Percentiles rank a stretch among this genome's conserved stretches.
phyloP scores from a whole-genome alignment of 2,797 vertebrate species.

The Propithecus deckenii region DNA sequence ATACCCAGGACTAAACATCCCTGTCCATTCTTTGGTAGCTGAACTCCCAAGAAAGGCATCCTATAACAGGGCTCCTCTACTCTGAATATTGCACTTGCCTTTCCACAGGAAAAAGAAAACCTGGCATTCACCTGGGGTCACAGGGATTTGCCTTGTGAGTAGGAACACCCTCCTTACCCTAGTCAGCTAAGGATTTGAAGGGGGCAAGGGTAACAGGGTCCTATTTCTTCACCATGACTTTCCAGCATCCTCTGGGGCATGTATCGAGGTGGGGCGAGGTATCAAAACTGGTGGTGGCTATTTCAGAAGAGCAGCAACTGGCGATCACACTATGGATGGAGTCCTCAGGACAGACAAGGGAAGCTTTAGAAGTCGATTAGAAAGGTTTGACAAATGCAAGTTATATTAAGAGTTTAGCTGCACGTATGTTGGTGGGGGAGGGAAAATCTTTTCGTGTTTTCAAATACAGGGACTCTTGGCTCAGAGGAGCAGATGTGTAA shows the following conservation, averaged over 20 bases:
- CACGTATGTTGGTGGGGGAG: too few relatives aligned
- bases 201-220: accelerated
- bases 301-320: not conserved
- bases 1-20: accelerated
- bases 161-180: not conserved
- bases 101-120: not conserved
- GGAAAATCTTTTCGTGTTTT: not conserved
- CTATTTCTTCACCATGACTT: not conserved
- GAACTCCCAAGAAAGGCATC: not conserved
- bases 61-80: too few relatives aligned
- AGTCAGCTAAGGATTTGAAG: not conserved
- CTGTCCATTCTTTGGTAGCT: not conserved
- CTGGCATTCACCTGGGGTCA: not conserved
- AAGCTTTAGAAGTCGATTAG: not conserved
- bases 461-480: not conserved
- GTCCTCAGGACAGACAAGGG: not conserved
- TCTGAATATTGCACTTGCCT: not conserved
- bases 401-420: not conserved
- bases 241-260: not conserved
- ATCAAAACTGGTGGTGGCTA: not conserved
- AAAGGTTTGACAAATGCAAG: not conserved
- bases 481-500: not conserved
- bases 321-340: too few relatives aligned
- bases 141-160: not conserved
- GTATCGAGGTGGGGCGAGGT: accelerated